Evolutionary conservation across 2,113 vertebrate species (phyloP), one percentile per base, ranked within the genome.

Genomic region (Ellobius talpinus): DNA sequence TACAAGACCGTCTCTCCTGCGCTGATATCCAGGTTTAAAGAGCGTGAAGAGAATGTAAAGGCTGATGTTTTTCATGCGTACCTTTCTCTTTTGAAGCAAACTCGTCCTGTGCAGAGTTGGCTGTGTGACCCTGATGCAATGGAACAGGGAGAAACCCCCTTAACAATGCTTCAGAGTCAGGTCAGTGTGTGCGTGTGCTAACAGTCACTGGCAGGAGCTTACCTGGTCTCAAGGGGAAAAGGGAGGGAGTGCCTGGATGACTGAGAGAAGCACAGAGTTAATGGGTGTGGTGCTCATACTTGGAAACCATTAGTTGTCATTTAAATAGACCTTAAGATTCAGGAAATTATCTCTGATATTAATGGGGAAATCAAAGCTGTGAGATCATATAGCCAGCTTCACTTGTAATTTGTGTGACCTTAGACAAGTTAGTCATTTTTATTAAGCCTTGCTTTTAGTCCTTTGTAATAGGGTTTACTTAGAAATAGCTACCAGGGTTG

Each of bases 81-180:
- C 98, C 99, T 99, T 98, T 99, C 99, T 78, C 99, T 99, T 96
- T 98, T 99, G 42, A 99, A 99, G 98, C 99, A 99, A 99, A 99
- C 99, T 74, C 98, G 99, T 90, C 99, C 99, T 36, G 99, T 99
- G 70, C 99, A 99, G 98, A 99, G 99, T 98, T 99, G 99, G 99
- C 98, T 99, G 72, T 99, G 99, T 93, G 99, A 99, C 97, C 99
- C 99, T 19, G 99, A 99, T 95, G 99, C 99, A 86, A 99, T 99
- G 99, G 99, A 99, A 97, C 99, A 99, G 97, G 99, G 99, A 96
- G 99, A 99, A 95, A 99, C 99, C 0, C 99, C 99, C 50, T 98
- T 99, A 65, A 99, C 99, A 31, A 99, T 99, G 99, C 99, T 99
- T 97, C 99, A 99, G 98, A 99, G 99, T 98, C 99, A 99, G 99